These are phyloP conservation scores for Alligator sinensis DNA, from an alignment of 2,113 vertebrate genomes.

Conservation along the genomic window DNA sequence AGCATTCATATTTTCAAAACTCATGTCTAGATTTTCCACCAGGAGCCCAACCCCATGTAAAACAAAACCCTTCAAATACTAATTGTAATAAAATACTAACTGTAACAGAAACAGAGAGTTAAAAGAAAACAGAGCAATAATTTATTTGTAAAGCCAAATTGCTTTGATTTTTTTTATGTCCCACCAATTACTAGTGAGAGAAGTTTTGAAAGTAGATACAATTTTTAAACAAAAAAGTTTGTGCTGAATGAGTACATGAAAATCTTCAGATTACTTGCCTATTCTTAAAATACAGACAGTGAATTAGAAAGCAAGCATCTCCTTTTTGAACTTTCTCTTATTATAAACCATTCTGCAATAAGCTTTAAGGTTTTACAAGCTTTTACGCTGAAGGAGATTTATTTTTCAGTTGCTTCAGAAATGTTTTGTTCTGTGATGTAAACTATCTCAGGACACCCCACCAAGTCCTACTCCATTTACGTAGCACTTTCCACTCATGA, in stretches of 20 bases:
- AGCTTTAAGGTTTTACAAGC: slow-evolving; percentile 17
- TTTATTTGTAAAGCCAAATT: slow-evolving; percentile 44
- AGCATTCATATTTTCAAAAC: slow-evolving; percentile 33
- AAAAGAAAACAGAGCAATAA: not conserved
- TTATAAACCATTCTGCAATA: slow-evolving; percentile 22
- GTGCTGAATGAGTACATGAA: slow-evolving; percentile 53
- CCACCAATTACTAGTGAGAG: slow-evolving; percentile 22
- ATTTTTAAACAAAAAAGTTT: slow-evolving; percentile 15
- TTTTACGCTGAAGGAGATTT: not conserved
- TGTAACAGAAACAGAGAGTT: not conserved
- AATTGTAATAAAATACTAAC: not conserved
- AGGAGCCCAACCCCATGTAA: not conserved
- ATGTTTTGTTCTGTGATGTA: not conserved
- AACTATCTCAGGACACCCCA: not conserved
- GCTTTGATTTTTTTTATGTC: slow-evolving; percentile 46
- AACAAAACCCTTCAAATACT: not conserved
- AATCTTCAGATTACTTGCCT: slow-evolving; percentile 7
- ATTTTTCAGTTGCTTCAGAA: slow-evolving; percentile 27
- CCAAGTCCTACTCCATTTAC: not conserved
- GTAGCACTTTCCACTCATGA: not conserved
- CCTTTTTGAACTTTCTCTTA: slow-evolving; percentile 43
- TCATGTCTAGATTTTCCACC: not conserved
- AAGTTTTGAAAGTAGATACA: slow-evolving; percentile 59
- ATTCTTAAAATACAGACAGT: slow-evolving; percentile 13
- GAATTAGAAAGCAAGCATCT: slow-evolving; percentile 33